Conservation (phyloP, 1,140 invertebrate species). For the Centruroides sculpturatus region DNA sequence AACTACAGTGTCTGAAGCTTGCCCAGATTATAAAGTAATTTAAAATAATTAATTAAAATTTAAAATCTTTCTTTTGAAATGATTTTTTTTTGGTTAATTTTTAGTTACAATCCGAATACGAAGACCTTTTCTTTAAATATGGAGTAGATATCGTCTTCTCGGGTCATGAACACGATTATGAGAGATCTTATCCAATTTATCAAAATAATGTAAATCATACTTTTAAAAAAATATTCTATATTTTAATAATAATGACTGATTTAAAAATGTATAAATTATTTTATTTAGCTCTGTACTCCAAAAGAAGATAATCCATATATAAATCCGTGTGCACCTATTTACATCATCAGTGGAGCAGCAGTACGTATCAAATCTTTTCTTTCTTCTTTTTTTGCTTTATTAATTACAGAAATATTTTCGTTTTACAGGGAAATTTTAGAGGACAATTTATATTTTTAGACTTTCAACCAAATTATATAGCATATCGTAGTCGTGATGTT, state of each 20-base stretch:
- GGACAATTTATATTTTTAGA: too few species aligned
- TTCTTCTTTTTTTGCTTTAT: too few species aligned
- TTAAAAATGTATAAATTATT: too few species aligned
- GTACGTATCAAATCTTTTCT: too few species aligned
- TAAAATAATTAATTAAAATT: too few species aligned
- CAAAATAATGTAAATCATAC: conserved; percentile 18
- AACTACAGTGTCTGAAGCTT: conserved; percentile 69
- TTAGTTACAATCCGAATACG: conserved; percentile 22
- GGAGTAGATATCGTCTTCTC: conserved; percentile 36
- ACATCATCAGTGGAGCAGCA: too few species aligned
- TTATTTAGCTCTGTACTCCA: too few species aligned
- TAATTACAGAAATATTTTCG: too few species aligned
- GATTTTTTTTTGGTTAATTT: background rate
- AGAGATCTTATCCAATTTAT: conserved; percentile 34
- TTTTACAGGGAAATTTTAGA: conserved; percentile 35
- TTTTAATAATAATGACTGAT: too few species aligned
- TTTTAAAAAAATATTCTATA: too few species aligned
- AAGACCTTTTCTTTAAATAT: conserved; percentile 33
- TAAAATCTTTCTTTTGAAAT: background rate
- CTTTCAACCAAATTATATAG: conserved; percentile 33
- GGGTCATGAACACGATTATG: conserved; percentile 38
- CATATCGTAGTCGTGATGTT: conserved; percentile 73
- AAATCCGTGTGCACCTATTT: too few species aligned
- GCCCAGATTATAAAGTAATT: conserved; percentile 24
- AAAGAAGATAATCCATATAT: too few species aligned